These are phyloP conservation scores for Plusia festucae DNA, from an alignment of 2,888 invertebrate genomes.

Conservation along the genomic window DNA sequence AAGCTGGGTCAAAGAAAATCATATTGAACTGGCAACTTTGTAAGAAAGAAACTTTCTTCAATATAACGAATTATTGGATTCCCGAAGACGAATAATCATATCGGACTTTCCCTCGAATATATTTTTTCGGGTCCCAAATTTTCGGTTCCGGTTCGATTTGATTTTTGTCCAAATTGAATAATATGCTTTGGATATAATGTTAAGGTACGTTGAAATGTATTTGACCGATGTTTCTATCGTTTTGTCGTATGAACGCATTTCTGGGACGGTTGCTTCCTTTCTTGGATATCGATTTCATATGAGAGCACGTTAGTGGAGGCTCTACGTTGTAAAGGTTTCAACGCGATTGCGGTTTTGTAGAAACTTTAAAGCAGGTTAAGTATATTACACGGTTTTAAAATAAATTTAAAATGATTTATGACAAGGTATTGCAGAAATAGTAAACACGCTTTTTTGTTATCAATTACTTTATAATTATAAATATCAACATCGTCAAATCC, in stretches of 20 bases:
- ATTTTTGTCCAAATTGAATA: conserved; percentile 70
- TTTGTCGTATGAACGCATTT: conserved; percentile 58
- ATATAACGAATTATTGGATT: conserved; percentile 87
- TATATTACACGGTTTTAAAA: background rate
- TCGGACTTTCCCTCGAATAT: conserved; percentile 75
- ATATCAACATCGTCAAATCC: no score
- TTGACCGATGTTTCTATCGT: conserved; percentile 60
- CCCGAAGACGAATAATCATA: conserved; percentile 76
- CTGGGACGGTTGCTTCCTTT: conserved; percentile 35
- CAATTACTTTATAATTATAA: no score
- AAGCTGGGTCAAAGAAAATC: conserved; percentile 80
- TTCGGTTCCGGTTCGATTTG: conserved; percentile 58
- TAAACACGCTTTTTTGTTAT: no score
- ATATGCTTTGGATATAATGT: conserved; percentile 57
- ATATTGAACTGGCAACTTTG: conserved; percentile 78
- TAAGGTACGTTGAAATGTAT: conserved; percentile 62
- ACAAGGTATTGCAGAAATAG: no score
- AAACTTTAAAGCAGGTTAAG: background rate
- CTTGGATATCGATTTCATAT: conserved; percentile 16
- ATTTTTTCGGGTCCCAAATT: conserved; percentile 53
- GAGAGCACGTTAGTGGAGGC: conserved; percentile 9
- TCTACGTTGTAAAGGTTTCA: conserved; percentile 10
- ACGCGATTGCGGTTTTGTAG: conserved; percentile 12
- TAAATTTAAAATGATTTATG: no score
- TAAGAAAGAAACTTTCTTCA: conserved; percentile 80